Evolutionary conservation across 2,113 vertebrate genomes (phyloP).

Genomic region (Panurus biarmicus): DNA sequence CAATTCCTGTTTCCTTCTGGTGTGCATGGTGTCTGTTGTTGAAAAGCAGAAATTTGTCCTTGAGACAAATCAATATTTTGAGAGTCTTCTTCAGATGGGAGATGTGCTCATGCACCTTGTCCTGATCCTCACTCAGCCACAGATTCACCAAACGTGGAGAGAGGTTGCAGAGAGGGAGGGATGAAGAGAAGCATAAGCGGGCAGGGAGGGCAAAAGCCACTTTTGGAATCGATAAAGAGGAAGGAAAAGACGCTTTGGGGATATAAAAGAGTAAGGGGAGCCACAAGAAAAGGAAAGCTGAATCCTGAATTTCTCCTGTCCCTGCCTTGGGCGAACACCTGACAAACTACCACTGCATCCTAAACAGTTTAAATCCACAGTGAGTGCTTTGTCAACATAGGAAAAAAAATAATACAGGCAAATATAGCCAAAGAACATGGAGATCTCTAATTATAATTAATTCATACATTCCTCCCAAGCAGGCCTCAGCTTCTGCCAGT

Average conservation of each 20-base stretch:
- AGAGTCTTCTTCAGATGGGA: not conserved
- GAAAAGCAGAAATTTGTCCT: not conserved
- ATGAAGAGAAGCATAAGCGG: not conserved
- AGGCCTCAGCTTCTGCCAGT: not conserved
- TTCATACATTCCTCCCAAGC: not conserved
- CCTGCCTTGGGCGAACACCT: not conserved
- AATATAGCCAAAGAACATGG: not conserved
- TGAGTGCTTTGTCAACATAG: not conserved
- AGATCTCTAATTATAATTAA: not conserved
- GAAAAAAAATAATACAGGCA: not conserved
- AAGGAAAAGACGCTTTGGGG: not conserved
- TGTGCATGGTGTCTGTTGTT: not conserved
- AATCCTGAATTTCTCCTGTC: not conserved
- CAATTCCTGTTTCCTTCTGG: not conserved
- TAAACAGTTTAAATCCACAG: not conserved
- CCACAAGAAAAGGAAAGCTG: not conserved
- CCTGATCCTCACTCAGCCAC: not conserved
- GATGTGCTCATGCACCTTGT: not conserved
- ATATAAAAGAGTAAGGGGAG: not conserved
- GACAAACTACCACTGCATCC: fast-evolving
- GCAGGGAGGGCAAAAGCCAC: not conserved
- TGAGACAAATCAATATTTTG: not conserved
- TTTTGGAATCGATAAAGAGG: fast-evolving
- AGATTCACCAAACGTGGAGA: not conserved
- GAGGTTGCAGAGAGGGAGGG: not conserved